phyloP scores from a whole-genome alignment of 2,797 vertebrate species.

The Phrynocephalus guinanensis region DNA sequence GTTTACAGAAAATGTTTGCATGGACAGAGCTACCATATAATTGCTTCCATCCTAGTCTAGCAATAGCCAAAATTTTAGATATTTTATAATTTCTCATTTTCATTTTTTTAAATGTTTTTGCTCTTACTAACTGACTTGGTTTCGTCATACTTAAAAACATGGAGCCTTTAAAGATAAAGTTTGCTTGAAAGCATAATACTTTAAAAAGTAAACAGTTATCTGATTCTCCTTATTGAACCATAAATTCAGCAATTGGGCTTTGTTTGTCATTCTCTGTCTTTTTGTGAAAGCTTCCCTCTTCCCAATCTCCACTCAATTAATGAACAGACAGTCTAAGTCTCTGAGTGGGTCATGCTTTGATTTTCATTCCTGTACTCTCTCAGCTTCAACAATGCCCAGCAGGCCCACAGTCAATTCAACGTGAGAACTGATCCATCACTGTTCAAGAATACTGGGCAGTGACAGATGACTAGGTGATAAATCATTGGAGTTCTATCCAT shows the following conservation, averaged over 20 bases:
- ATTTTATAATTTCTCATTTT: not conserved
- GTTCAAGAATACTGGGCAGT: slow-evolving; percentile 75
- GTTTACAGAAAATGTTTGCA: not conserved
- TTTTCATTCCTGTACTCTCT: slow-evolving; percentile 70
- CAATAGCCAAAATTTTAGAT: not conserved
- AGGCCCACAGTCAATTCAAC: slow-evolving; percentile 79
- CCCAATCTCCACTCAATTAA: slow-evolving; percentile 35
- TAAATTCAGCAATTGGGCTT: not conserved
- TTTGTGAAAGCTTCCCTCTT: not conserved
- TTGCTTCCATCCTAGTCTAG: not conserved
- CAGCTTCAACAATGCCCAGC: slow-evolving; percentile 79
- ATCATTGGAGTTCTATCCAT: slow-evolving; percentile 78
- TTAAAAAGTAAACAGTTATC: not conserved
- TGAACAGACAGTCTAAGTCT: slow-evolving; percentile 56
- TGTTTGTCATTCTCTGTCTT: not conserved
- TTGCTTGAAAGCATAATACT: not conserved
- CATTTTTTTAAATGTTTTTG: not conserved
- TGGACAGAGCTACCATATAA: not conserved
- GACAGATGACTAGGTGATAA: slow-evolving; percentile 82
- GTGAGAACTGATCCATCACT: slow-evolving; percentile 78
- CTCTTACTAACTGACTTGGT: not conserved
- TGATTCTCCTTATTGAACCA: not conserved
- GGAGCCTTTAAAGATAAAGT: not conserved
- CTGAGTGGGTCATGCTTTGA: slow-evolving; percentile 63
- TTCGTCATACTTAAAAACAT: not conserved